These are phyloP conservation scores for Pecten maximus DNA, from an alignment of 2,888 invertebrate species.

Conservation along the genomic window DNA sequence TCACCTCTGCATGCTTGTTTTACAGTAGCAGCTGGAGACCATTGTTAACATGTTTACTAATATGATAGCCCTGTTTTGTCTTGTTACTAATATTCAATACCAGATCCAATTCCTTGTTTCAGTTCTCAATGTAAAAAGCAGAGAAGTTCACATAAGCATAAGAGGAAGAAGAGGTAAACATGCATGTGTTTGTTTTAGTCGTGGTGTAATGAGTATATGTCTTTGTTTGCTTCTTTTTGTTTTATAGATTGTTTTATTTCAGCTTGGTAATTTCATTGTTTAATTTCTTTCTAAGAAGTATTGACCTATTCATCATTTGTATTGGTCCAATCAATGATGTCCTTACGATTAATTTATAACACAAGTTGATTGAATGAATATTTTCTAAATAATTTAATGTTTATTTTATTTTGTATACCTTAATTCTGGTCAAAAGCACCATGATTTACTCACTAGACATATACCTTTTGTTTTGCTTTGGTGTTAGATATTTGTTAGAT, in stretches of 20 bases:
- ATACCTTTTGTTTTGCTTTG: neutral
- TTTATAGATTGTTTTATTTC: neutral
- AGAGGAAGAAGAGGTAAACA: slow-evolving; percentile 55
- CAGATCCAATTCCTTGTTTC: slow-evolving; percentile 46
- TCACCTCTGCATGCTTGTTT: too few species aligned
- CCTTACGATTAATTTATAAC: too few species aligned
- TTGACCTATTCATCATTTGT: neutral
- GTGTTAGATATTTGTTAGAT: neutral
- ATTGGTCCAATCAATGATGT: too few species aligned
- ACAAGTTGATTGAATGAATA: too few species aligned
- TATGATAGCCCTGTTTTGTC: neutral
- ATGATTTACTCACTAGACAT: too few species aligned
- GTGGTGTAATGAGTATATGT: neutral
- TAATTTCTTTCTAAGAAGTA: neutral
- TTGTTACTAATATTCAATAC: neutral
- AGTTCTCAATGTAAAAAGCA: slow-evolving; percentile 66
- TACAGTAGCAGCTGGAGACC: too few species aligned
- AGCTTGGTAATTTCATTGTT: neutral
- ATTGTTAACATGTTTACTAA: too few species aligned
- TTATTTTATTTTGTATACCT: too few species aligned
- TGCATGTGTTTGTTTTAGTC: neutral
- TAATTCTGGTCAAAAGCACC: too few species aligned
- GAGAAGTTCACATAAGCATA: slow-evolving; percentile 58
- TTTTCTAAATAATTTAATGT: too few species aligned
- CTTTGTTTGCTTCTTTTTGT: neutral